These are phyloP conservation scores for Kryptopterus vitreolus DNA, from an alignment of 2,797 vertebrate genomes.

Conservation along the genomic window DNA sequence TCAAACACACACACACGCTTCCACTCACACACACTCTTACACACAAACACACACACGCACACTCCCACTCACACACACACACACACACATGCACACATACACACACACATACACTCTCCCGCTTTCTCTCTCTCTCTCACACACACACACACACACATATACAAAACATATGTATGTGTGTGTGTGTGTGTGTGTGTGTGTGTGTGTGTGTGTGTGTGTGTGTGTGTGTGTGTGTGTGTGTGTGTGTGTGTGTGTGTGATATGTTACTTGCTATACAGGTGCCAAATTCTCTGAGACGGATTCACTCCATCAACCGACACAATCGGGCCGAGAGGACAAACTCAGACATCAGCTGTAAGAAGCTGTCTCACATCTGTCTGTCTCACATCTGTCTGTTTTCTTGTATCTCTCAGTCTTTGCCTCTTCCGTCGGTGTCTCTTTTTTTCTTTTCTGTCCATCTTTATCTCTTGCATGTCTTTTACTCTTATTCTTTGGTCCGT, in stretches of 20 bases:
- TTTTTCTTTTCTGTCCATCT: background rate
- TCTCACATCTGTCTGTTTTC: background rate
- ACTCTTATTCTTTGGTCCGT: background rate
- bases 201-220: conserved; percentile 13
- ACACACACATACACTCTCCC: background rate
- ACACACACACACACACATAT: too few species aligned
- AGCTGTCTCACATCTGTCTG: background rate
- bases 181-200: background rate
- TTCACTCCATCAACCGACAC: conserved; percentile 84
- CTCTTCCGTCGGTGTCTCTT: too few species aligned
- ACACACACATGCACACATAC: background rate
- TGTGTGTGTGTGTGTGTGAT: background rate
- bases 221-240: conserved; percentile 1
- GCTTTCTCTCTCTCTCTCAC: too few species aligned
- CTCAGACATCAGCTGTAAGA: conserved; percentile 78
- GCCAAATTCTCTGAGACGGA: conserved; percentile 77
- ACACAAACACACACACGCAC: background rate
- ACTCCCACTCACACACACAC: too few species aligned
- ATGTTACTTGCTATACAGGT: conserved; percentile 54
- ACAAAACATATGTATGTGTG: too few species aligned
- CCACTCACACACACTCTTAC: background rate
- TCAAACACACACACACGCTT: background rate
- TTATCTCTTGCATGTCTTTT: background rate
- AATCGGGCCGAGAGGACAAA: conserved; percentile 74
- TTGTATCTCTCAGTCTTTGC: background rate